Conservation (phyloP, 1,140 invertebrate genomes). For the Vanessa tameamea region DNA sequence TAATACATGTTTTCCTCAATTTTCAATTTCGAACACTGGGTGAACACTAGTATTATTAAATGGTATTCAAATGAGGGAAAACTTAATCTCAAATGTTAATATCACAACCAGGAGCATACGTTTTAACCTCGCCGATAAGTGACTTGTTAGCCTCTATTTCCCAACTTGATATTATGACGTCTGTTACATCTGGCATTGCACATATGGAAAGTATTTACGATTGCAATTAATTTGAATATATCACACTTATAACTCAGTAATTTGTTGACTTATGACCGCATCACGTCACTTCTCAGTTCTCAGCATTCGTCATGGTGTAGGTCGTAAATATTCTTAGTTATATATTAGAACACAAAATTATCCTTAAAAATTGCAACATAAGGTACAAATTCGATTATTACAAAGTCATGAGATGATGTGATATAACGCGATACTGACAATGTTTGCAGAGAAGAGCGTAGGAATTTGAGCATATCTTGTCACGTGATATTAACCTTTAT, state of each 20-base stretch:
- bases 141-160: background rate
- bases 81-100: background rate
- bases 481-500: constrained; percentile 36
- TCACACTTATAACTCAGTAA: constrained; percentile 5
- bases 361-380: constrained; percentile 25
- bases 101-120: background rate
- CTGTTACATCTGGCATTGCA: background rate
- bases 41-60: too few relatives aligned
- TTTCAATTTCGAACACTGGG: background rate
- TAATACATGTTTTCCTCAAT: too few relatives aligned
- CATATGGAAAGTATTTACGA: constrained; percentile 1
- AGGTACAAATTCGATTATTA: constrained; percentile 33
- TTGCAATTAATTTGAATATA: constrained; percentile 7
- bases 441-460: constrained; percentile 38
- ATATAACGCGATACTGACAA: constrained; percentile 31
- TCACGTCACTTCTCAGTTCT: constrained; percentile 15
- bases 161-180: background rate
- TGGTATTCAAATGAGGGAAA: background rate
- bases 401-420: constrained; percentile 10
- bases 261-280: constrained; percentile 11
- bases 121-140: background rate
- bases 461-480: constrained; percentile 30
- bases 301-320: constrained; percentile 30
- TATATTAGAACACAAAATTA: background rate
- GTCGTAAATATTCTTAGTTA: constrained; percentile 23